Evolutionary conservation across 1,140 invertebrate genomes (phyloP), one percentile per base, ranked within the genome.

Genomic region (Meloidogyne chitwoodi): DNA sequence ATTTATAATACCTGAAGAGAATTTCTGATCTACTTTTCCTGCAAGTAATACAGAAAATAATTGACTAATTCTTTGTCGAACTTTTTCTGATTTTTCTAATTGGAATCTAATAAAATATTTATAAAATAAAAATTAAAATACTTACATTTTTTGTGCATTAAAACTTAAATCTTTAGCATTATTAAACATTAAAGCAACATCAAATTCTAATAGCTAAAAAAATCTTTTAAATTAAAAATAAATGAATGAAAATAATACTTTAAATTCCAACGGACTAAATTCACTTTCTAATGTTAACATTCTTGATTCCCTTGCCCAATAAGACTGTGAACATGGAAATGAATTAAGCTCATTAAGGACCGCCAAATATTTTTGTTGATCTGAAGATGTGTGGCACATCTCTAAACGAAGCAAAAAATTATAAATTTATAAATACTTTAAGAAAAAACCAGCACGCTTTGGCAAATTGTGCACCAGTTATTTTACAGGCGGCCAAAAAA

Each of bases 281-380:
- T 73, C 71, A 38, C 71, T 61, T 64, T 73, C 71, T 24, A 73
- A 73, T 24, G 41, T 61, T 14, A 76, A 27, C 41, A 76, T 29
- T 64, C 68, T 67, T 26, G 65, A 72, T 31, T 76, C 74, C 24
- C 75, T 24, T 38, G 75, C 75, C 75, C 75, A 76, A 61, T 67
- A 67, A 68, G 71, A 73, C 19, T 64, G 24, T 29, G 34, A 27
- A 29, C 38, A 70, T 44, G 16, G 68, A 27, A 44, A 44, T 10
- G 48, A 56, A 44, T 56, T 44, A 10, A 70, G 19, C n/a, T 70
- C 68, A n/a, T 44, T 70, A 26, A 70, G 61, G 26, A 27, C 34
- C 16, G 19, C 14, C 31, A 61, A 44, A 70, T 61, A 19, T 22
- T 70, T 44, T 29, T 70, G 48, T 22, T 56, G 68, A 27, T 70